phyloP scores from a whole-genome alignment of 2,888 invertebrate genomes.

The Nasonovia ribisnigri region DNA sequence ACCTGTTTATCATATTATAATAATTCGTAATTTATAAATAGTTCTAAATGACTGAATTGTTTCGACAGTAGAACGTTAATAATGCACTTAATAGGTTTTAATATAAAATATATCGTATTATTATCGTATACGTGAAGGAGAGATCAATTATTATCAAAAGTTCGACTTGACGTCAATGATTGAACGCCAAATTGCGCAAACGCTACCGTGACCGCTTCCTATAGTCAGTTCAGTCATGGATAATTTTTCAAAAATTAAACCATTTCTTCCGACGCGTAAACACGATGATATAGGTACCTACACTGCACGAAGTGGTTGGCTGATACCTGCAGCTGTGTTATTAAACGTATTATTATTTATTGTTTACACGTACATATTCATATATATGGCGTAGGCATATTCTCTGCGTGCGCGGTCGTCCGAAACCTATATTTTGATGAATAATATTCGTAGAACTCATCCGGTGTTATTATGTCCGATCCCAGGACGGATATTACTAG shows the following conservation, averaged over 20 bases:
- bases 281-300: not conserved
- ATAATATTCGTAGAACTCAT: slow-evolving; percentile 6
- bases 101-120: not conserved
- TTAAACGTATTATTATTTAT: slow-evolving; percentile 1
- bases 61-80: not conserved
- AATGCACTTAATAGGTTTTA: not conserved
- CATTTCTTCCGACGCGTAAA: slow-evolving; percentile 9
- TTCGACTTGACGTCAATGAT: not conserved
- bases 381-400: not conserved
- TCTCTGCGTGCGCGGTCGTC: slow-evolving; percentile 7
- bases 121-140: not conserved
- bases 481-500: not conserved
- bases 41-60: slow-evolving; percentile 1
- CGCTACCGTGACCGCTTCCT: slow-evolving; percentile 5
- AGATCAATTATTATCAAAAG: not conserved
- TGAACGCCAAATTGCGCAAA: not conserved
- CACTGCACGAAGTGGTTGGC: not conserved
- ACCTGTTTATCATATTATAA: not conserved
- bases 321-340: not conserved
- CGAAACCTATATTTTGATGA: slow-evolving; percentile 17
- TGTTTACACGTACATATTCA: not conserved
- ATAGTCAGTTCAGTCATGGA: not conserved
- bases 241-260: not conserved
- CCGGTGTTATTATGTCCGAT: slow-evolving; percentile 9
- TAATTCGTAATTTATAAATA: not conserved